Evolutionary conservation across 2,797 vertebrate genomes (phyloP).

Genomic region (Poeciliopsis gracilis): DNA sequence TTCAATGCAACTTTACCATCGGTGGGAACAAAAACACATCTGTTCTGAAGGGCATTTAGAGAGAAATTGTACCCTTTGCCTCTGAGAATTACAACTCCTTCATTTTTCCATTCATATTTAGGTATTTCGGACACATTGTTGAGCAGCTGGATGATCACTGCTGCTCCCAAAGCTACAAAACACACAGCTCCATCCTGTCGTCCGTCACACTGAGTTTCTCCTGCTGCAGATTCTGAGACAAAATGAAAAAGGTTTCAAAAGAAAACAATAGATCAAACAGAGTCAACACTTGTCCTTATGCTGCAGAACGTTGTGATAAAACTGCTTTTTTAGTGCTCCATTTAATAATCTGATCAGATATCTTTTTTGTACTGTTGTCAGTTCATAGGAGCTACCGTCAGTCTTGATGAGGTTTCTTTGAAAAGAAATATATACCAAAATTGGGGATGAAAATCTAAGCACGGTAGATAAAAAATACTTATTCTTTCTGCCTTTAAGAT

Average conservation of each 20-base stretch:
- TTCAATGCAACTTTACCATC: conserved; percentile 45
- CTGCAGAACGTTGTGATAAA: too few species aligned
- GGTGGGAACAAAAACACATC: conserved; percentile 24
- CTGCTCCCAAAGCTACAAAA: background rate
- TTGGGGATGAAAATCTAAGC: background rate
- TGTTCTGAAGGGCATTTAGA: accelerated
- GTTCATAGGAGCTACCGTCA: background rate
- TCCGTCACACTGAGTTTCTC: background rate
- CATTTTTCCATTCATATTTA: background rate
- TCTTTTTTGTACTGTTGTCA: too few species aligned
- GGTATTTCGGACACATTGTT: background rate
- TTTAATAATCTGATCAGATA: too few species aligned
- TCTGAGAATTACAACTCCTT: accelerated
- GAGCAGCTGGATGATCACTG: conserved; percentile 2
- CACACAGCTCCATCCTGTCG: background rate
- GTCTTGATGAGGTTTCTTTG: background rate
- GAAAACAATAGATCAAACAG: background rate
- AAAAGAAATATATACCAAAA: background rate
- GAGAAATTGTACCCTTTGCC: accelerated
- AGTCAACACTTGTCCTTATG: too few species aligned
- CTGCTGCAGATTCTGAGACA: background rate
- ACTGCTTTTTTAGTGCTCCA: too few species aligned
- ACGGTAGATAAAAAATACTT: background rate
- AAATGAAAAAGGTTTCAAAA: background rate
- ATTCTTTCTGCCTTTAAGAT: background rate